Percentiles rank a stretch among this genome's conserved stretches.
phyloP scores from a whole-genome alignment of 2,797 vertebrate genomes.

The Notamacropus eugenii region DNA sequence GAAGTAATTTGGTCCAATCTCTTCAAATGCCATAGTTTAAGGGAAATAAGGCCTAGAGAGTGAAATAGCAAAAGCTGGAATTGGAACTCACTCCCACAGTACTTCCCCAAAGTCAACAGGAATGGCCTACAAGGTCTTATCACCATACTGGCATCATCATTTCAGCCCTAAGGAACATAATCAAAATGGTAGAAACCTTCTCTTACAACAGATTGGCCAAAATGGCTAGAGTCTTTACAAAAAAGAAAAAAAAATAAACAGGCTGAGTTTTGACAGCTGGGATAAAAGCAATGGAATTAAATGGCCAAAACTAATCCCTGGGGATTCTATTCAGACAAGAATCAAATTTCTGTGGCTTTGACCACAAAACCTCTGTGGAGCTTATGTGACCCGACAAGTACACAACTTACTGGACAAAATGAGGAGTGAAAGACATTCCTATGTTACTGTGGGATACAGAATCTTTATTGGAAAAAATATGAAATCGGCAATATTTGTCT shows the following conservation, averaged over 20 bases:
- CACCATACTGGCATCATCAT: background rate
- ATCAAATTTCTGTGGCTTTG: constrained; percentile 73
- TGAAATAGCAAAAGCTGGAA: background rate
- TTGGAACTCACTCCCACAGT: background rate
- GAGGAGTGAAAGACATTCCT: constrained; percentile 23
- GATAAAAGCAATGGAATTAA: constrained; percentile 52
- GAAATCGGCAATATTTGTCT: background rate
- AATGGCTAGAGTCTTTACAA: constrained; percentile 14
- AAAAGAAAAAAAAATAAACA: background rate
- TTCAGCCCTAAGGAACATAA: constrained; percentile 4
- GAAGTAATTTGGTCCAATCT: background rate
- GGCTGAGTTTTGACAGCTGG: constrained; percentile 15
- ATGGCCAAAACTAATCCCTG: constrained; percentile 61
- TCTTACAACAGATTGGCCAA: constrained; percentile 20
- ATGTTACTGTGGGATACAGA: constrained; percentile 29
- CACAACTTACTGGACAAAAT: constrained; percentile 10
- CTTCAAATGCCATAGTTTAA: background rate
- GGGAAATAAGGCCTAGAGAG: background rate
- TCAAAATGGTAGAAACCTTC: constrained; percentile 41
- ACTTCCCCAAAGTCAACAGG: background rate
- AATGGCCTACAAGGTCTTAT: background rate
- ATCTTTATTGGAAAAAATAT: constrained; percentile 35
- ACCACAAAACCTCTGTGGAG: constrained; percentile 65
- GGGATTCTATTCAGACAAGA: constrained; percentile 64
- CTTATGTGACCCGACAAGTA: constrained; percentile 51